Evolutionary conservation across 2,888 invertebrate species (phyloP).

Genomic region (Geotrupes spiniger): DNA sequence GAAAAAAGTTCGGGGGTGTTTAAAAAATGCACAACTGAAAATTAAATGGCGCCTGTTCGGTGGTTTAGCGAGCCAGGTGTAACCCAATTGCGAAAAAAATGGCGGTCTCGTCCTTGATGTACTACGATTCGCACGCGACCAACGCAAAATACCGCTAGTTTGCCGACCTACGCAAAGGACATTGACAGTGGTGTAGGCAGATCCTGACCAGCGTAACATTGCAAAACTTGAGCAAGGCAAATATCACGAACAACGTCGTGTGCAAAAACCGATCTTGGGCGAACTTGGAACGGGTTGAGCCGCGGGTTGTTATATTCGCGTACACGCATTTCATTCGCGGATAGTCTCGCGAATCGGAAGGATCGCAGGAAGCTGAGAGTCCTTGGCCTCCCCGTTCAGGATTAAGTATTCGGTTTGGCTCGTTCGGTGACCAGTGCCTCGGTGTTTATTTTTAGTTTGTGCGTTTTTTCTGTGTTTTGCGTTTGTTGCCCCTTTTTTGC

Average conservation of each 20-base stretch:
- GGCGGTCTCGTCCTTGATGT: conserved; percentile 18
- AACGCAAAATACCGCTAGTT: conserved; percentile 43
- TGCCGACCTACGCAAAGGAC: conserved; percentile 48
- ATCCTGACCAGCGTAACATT: conserved; percentile 49
- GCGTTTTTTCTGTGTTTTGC: conserved; percentile 2
- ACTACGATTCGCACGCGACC: conserved; percentile 24
- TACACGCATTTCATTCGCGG: conserved; percentile 39
- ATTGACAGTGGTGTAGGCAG: conserved; percentile 43
- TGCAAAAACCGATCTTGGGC: conserved; percentile 45
- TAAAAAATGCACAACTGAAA: background rate
- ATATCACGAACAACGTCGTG: conserved; percentile 34
- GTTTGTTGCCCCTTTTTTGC: background rate
- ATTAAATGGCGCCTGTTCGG: conserved; percentile 9
- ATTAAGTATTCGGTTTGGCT: background rate
- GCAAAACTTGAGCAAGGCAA: conserved; percentile 44
- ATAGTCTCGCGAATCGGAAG: conserved; percentile 37
- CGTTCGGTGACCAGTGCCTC: conserved; percentile 1
- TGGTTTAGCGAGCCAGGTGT: conserved; percentile 20
- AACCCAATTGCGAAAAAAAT: conserved; percentile 8
- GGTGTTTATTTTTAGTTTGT: background rate
- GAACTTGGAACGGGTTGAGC: conserved; percentile 31
- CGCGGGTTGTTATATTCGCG: conserved; percentile 29
- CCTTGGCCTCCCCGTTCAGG: conserved; percentile 2
- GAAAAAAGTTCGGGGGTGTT: no score
- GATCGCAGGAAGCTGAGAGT: conserved; percentile 6